Evolutionary conservation across 1,140 invertebrate species (phyloP), one percentile per base, ranked within the genome.

Genomic region (Pachyrhynchus sulphureomaculatus): DNA sequence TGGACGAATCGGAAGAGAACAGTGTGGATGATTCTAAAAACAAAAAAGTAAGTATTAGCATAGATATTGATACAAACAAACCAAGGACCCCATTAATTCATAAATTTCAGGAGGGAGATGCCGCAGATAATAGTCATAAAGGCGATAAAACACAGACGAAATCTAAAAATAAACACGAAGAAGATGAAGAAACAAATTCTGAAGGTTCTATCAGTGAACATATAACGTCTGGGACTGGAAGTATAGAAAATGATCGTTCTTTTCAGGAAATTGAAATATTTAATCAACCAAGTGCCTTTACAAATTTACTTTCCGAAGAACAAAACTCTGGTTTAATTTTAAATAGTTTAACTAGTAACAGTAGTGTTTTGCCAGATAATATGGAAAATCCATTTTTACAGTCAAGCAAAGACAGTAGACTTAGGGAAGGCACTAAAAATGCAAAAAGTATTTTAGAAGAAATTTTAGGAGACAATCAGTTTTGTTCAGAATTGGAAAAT

Each of bases 201-300:
- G 62, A 69, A 44, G 60, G 64, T 18, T 66, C 58, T 15, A 74
- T 74, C 18, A 72, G 70, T 10, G 72, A 74, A 52, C 72, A 74
- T 57, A 42, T 74, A 33, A 53, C 62, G 21, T 70, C 66, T 26
- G 32, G 32, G 2, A 65, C 37, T 47, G 61, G 41, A 2, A 75
- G 72, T 54, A 49, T 74, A 10, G 72, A 76, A 70, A 71, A 75
- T 64, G 75, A 76, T 59, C 56, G 75, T 18, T 76, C 75, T 2
- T 65, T 71, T 36, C 62, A 71, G 39, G 75, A 76, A 68, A 75
- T 76, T 10, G 67, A 73, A 68, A 67, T 76, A 29, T 49, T 52
- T 17, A 73, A 69, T 57, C 49, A 70, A 23, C 66, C 67, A 39
- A 56, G 57, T 56, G 52, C 36, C 45, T 44, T 54, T 13, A 5